A percentile compares a stretch with the other conserved stretches of the same genome.
phyloP scores from a whole-genome alignment of 2,888 invertebrate genomes.

The Sinohyriopsis cumingii region DNA sequence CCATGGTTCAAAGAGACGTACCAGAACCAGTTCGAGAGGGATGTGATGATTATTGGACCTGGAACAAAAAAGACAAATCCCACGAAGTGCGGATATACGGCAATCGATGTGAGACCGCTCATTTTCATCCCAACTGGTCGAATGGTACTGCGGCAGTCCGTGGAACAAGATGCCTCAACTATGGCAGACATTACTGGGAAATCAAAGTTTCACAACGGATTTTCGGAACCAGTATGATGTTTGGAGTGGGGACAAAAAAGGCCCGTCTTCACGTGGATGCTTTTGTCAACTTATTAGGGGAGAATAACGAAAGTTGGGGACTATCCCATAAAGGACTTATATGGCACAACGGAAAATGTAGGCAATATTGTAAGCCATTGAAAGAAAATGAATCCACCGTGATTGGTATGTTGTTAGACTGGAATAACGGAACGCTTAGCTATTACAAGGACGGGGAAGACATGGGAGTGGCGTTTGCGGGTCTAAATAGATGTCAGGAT shows the following conservation, averaged over 20 bases:
- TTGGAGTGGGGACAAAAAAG: conserved; percentile 78
- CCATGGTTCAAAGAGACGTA: conserved; percentile 34
- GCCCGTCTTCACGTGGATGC: conserved; percentile 79
- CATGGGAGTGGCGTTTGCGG: conserved; percentile 82
- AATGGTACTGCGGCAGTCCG: conserved; percentile 83
- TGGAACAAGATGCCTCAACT: conserved; percentile 80
- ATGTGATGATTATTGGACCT: conserved; percentile 81
- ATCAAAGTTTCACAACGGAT: conserved; percentile 78
- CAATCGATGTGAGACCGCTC: conserved; percentile 74
- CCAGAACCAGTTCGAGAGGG: conserved; percentile 70
- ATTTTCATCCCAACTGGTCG: conserved; percentile 85
- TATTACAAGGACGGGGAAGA: conserved; percentile 82
- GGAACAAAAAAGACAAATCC: conserved; percentile 77
- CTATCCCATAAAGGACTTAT: conserved; percentile 82
- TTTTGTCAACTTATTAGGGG: conserved; percentile 82
- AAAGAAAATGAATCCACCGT: conserved; percentile 80
- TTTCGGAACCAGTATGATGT: conserved; percentile 85
- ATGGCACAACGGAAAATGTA: conserved; percentile 80
- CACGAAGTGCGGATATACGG: conserved; percentile 76
- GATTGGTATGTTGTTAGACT: conserved; percentile 80
- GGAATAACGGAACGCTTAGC: conserved; percentile 79
- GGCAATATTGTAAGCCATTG: conserved; percentile 80
- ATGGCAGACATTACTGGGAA: conserved; percentile 79
- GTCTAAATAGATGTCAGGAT: conserved; percentile 76
- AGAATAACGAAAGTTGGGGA: conserved; percentile 81